phyloP scores from a whole-genome alignment of 2,797 vertebrate species.

The Schizothorax lantsangensis region DNA sequence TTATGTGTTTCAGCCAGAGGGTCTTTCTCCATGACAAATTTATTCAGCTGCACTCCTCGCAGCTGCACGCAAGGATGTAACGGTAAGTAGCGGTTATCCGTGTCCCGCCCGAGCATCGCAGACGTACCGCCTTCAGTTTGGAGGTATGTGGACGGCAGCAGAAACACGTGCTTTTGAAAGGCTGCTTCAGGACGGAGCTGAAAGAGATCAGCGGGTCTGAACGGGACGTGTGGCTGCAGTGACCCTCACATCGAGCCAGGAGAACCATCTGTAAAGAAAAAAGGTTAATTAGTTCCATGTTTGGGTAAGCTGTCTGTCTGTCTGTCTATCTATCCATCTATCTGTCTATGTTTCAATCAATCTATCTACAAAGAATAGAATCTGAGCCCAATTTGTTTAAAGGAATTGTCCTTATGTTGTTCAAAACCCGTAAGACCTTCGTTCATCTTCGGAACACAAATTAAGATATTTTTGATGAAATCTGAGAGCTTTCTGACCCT shows the following conservation, averaged over 20 bases:
- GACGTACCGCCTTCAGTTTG: constrained; percentile 93
- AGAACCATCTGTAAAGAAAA: constrained; percentile 87
- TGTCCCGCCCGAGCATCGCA: constrained; percentile 90
- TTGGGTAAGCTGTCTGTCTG: not conserved
- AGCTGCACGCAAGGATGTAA: constrained; percentile 97
- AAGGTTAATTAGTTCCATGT: not conserved
- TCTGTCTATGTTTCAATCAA: not conserved
- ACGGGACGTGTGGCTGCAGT: constrained; percentile 91
- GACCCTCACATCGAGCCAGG: constrained; percentile 94
- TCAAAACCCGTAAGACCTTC: not conserved
- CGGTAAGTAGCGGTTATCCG: constrained; percentile 95
- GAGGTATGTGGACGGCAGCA: constrained; percentile 97
- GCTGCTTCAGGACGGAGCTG: constrained; percentile 94
- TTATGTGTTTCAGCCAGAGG: constrained; percentile 39
- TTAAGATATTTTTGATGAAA: not conserved
- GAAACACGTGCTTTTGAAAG: constrained; percentile 93
- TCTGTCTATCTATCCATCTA: not conserved
- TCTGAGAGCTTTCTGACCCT: too few relatives aligned
- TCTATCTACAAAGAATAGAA: not conserved
- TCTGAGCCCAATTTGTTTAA: not conserved
- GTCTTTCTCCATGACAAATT: constrained; percentile 32
- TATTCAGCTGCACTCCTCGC: constrained; percentile 91
- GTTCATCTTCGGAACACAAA: not conserved
- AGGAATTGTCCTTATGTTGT: not conserved
- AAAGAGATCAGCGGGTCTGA: constrained; percentile 96